Evolutionary conservation across 2,888 invertebrate genomes (phyloP).

Genomic region (Tortrix viridana): DNA sequence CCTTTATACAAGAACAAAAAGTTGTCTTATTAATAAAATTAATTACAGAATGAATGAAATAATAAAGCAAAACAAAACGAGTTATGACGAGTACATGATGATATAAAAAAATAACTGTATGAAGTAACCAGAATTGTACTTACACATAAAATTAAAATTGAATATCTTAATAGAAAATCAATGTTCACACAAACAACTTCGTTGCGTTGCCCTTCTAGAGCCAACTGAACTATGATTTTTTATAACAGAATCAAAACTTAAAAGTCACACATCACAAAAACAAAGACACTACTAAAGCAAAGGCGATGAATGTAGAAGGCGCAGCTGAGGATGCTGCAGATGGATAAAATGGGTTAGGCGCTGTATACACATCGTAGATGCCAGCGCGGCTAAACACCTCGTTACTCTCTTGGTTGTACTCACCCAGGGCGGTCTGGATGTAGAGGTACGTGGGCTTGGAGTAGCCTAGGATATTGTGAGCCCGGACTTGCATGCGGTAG

Average conservation of each 20-base stretch:
- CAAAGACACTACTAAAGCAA: slow-evolving; percentile 64
- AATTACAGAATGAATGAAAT: slow-evolving; percentile 29
- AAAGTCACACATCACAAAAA: slow-evolving; percentile 64
- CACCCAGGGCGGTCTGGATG: slow-evolving; percentile 95
- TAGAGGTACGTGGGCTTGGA: slow-evolving; percentile 91
- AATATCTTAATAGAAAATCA: slow-evolving; percentile 37
- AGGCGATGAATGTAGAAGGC: slow-evolving; percentile 62
- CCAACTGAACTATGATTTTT: slow-evolving; percentile 29
- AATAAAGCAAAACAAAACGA: slow-evolving; percentile 27
- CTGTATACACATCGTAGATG: slow-evolving; percentile 80
- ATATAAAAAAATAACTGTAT: slow-evolving; percentile 1
- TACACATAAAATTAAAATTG: slow-evolving; percentile 40
- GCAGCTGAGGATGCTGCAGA: slow-evolving; percentile 62
- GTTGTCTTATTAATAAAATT: slow-evolving; percentile 9
- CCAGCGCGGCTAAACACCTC: slow-evolving; percentile 76
- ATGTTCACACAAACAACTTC: slow-evolving; percentile 27
- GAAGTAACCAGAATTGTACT: slow-evolving; percentile 35
- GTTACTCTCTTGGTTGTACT: slow-evolving; percentile 84
- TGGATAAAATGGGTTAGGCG: slow-evolving; percentile 62
- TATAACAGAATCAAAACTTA: slow-evolving; percentile 49
- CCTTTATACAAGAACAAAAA: slow-evolving; percentile 1
- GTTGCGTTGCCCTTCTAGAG: slow-evolving; percentile 17
- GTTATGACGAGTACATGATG: not conserved
- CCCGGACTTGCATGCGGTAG: slow-evolving; percentile 93
- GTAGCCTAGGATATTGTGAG: slow-evolving; percentile 93